These are phyloP conservation scores for Parochlus steinenii DNA, from an alignment of 2,888 invertebrate genomes.

Conservation along the genomic window DNA sequence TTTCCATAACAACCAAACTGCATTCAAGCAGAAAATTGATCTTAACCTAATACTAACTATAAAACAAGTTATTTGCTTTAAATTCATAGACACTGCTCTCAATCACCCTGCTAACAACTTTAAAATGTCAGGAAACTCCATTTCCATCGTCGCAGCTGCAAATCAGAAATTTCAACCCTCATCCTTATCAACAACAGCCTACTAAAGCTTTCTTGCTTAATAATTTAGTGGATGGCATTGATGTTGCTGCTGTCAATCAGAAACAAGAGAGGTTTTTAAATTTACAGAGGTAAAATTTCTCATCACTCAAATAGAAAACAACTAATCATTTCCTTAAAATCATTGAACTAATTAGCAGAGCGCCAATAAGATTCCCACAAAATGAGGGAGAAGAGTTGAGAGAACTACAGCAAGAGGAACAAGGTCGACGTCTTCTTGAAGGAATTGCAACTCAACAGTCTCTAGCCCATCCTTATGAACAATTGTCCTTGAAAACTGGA, in stretches of 20 bases:
- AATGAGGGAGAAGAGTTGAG: neutral
- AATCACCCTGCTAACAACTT: no score
- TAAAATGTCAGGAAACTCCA: slow-evolving; percentile 23
- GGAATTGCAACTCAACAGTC: slow-evolving; percentile 5
- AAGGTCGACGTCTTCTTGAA: slow-evolving; percentile 1
- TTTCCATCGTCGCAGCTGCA: slow-evolving; percentile 25
- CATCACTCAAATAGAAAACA: neutral
- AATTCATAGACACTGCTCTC: no score
- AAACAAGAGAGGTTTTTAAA: no score
- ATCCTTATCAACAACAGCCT: slow-evolving; percentile 21
- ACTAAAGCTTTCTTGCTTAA: neutral
- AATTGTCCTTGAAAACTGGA: slow-evolving; percentile 9
- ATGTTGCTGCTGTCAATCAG: neutral
- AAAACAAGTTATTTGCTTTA: no score
- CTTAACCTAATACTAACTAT: no score
- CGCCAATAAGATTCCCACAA: slow-evolving; percentile 13
- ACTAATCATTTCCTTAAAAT: neutral
- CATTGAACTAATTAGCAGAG: slow-evolving; percentile 9
- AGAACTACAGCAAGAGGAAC: neutral
- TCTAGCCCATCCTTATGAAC: slow-evolving; percentile 11
- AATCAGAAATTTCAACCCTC: slow-evolving; percentile 30
- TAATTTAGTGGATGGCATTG: neutral
- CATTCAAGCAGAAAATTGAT: no score
- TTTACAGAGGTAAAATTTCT: neutral
- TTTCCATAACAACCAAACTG: no score